Evolutionary conservation across 1,140 invertebrate genomes (phyloP).

Genomic region (Anastrepha ludens): DNA sequence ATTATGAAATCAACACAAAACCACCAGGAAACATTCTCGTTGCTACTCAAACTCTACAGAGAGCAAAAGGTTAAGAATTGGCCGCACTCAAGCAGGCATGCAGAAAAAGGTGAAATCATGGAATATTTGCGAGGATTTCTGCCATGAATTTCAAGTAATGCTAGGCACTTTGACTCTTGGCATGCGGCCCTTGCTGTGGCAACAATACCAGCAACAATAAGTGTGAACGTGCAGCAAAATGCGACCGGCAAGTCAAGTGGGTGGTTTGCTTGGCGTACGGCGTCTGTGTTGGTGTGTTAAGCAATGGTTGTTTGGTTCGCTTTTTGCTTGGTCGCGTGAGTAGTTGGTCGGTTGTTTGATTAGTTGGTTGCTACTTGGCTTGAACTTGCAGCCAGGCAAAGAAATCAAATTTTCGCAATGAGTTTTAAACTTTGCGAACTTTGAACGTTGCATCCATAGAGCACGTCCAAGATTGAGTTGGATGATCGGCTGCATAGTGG

Average conservation of each 20-base stretch:
- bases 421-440: slow-evolving; percentile 33
- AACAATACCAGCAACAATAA: not conserved
- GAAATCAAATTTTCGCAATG: slow-evolving; percentile 23
- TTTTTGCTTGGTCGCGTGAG: not conserved
- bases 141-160: slow-evolving; percentile 50
- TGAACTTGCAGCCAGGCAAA: not conserved
- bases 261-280: not conserved
- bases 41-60: not conserved
- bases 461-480: not conserved
- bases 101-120: slow-evolving; percentile 48
- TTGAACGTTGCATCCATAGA: not conserved
- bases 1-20: not conserved
- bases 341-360: not conserved
- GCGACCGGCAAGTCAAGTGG: not conserved
- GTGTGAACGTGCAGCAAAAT: slow-evolving; percentile 33
- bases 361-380: not conserved
- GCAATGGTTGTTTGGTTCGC: not conserved
- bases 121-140: slow-evolving; percentile 42
- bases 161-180: slow-evolving; percentile 38
- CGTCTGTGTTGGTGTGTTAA: not conserved
- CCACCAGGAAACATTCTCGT: not conserved
- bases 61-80: not conserved
- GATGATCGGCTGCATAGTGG: not conserved
- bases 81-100: not conserved
- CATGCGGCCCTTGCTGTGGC: slow-evolving; percentile 8